Evolutionary conservation across 2,888 invertebrate genomes (phyloP).

Genomic region (Drosophila mercatorum): DNA sequence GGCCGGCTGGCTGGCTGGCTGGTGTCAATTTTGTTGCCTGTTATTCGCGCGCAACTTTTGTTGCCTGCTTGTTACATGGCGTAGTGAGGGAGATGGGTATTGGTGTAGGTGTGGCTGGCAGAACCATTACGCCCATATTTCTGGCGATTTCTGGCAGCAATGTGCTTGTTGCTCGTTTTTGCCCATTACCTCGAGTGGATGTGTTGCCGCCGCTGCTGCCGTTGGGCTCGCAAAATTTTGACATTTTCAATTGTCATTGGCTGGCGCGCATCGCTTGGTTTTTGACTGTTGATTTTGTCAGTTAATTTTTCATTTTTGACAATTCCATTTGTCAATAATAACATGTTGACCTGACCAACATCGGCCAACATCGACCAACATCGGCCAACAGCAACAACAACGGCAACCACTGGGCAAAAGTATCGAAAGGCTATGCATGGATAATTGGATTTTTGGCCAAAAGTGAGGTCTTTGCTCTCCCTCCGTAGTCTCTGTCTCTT

Average conservation of each 20-base stretch:
- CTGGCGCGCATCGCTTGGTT: slow-evolving; percentile 17
- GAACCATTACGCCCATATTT: slow-evolving; percentile 48
- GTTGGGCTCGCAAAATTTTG: slow-evolving; percentile 58
- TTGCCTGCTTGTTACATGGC: slow-evolving; percentile 45
- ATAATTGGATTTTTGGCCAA: slow-evolving; percentile 62
- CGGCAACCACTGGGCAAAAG: not conserved
- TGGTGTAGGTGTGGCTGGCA: slow-evolving; percentile 6
- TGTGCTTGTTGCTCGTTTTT: slow-evolving; percentile 44
- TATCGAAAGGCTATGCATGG: not conserved
- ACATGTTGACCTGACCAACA: slow-evolving; percentile 66
- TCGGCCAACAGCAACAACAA: not conserved
- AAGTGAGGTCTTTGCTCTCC: slow-evolving; percentile 12
- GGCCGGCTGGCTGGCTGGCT: slow-evolving; percentile 32
- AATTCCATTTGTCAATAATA: slow-evolving; percentile 80
- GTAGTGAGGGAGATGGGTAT: not conserved
- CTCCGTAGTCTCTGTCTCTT: not conserved
- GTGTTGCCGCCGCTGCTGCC: slow-evolving; percentile 11
- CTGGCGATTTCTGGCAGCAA: slow-evolving; percentile 41
- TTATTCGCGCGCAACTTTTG: slow-evolving; percentile 55
- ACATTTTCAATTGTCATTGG: slow-evolving; percentile 76
- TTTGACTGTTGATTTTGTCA: slow-evolving; percentile 62
- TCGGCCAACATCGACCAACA: slow-evolving; percentile 27
- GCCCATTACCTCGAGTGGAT: slow-evolving; percentile 47
- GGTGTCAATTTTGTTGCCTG: slow-evolving; percentile 62
- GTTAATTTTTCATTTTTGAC: slow-evolving; percentile 80